These are phyloP conservation scores for Cancer borealis DNA, from an alignment of 2,888 invertebrate species.

Conservation along the genomic window DNA sequence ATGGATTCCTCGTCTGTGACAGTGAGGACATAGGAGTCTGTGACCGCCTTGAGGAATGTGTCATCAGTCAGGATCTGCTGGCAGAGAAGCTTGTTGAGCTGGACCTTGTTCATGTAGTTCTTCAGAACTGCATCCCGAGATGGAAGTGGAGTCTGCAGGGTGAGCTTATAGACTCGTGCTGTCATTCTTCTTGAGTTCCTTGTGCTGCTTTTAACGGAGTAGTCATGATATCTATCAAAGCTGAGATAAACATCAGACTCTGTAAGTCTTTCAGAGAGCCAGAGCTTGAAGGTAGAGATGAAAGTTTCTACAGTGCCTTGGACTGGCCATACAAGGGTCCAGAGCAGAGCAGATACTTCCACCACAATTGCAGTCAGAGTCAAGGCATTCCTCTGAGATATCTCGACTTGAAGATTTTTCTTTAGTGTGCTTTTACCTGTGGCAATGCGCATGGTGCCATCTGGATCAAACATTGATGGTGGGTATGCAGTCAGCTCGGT, in stretches of 20 bases:
- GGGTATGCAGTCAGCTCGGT: background rate
- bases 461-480: constrained; percentile 27
- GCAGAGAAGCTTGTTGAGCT: constrained; percentile 40
- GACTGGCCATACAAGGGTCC: background rate
- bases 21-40: background rate
- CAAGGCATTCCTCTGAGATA: background rate
- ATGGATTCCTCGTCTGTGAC: background rate
- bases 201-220: too few species aligned
- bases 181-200: too few species aligned
- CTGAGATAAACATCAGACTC: too few species aligned
- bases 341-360: background rate
- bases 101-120: constrained; percentile 34
- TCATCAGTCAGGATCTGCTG: constrained; percentile 38
- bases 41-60: background rate
- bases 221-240: too few species aligned
- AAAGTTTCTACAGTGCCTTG: background rate
- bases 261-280: too few species aligned
- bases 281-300: background rate
- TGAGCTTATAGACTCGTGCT: background rate
- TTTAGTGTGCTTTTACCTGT: background rate
- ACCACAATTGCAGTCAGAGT: background rate
- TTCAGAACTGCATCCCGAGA: constrained; percentile 26
- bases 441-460: constrained; percentile 13
- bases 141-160: background rate
- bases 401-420: background rate